Conservation (phyloP, 1,140 invertebrate species). For the Megathymus violae region DNA sequence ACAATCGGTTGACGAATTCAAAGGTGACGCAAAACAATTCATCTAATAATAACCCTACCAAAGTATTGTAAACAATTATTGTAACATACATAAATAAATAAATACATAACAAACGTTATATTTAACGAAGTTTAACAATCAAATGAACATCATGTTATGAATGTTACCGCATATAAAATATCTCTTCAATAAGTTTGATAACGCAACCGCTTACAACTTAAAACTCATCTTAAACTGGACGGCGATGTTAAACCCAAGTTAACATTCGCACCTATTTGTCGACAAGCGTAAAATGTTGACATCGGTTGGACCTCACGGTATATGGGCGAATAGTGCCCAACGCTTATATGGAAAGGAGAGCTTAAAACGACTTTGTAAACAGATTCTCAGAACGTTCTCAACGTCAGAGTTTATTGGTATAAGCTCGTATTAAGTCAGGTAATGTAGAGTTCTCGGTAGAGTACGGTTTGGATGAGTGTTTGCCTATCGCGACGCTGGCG, state of each 20-base stretch:
- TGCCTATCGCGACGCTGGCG: background rate
- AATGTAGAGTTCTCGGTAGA: slow-evolving; percentile 16
- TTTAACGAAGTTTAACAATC: too few species aligned
- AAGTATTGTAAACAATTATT: too few species aligned
- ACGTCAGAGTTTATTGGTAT: slow-evolving; percentile 25
- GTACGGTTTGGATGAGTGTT: background rate
- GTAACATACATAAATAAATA: too few species aligned
- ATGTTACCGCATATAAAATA: too few species aligned
- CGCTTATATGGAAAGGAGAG: slow-evolving; percentile 29
- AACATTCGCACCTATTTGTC: slow-evolving; percentile 61
- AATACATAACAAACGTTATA: too few species aligned
- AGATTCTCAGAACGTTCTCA: slow-evolving; percentile 21
- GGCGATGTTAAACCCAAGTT: slow-evolving; percentile 44
- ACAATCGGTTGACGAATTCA: too few species aligned
- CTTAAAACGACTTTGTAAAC: slow-evolving; percentile 29
- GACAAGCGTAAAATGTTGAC: slow-evolving; percentile 47
- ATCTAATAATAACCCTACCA: too few species aligned
- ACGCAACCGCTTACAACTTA: slow-evolving; percentile 36
- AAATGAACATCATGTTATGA: too few species aligned
- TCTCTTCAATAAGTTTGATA: too few species aligned
- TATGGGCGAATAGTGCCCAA: slow-evolving; percentile 31
- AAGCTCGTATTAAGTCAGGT: slow-evolving; percentile 29
- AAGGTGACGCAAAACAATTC: too few species aligned
- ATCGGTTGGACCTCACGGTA: slow-evolving; percentile 25
- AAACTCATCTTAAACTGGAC: slow-evolving; percentile 40